Conservation (phyloP, 2,888 invertebrate genomes). For the Plutella xylostella region DNA sequence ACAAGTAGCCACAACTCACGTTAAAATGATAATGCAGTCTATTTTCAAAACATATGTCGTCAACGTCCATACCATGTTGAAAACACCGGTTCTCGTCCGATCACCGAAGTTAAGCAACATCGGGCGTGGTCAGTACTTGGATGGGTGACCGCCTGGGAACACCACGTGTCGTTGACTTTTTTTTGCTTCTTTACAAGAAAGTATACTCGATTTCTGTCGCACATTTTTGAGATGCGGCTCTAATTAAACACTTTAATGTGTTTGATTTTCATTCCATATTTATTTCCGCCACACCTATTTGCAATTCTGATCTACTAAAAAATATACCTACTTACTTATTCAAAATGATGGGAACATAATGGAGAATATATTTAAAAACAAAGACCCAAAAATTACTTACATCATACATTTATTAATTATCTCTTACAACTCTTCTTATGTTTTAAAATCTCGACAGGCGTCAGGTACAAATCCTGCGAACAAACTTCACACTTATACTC, state of each 20-base stretch:
- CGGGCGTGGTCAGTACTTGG: slow-evolving; percentile 21
- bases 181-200: too few relatives aligned
- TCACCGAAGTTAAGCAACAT: slow-evolving; percentile 20
- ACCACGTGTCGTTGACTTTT: slow-evolving; percentile 36
- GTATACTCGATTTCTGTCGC: too few relatives aligned
- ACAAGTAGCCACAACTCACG: too few relatives aligned
- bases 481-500: slow-evolving; percentile 81
- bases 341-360: too few relatives aligned
- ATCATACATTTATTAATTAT: slow-evolving; percentile 27
- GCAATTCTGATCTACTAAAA: too few relatives aligned
- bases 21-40: too few relatives aligned
- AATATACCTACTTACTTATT: too few relatives aligned
- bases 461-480: slow-evolving; percentile 74
- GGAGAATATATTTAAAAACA: background rate
- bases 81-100: slow-evolving; percentile 23
- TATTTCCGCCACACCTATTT: too few relatives aligned
- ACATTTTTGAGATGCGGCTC: too few relatives aligned
- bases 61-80: slow-evolving; percentile 45
- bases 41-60: too few relatives aligned
- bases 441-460: slow-evolving; percentile 86
- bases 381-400: background rate
- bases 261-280: too few relatives aligned
- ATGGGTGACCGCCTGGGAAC: slow-evolving; percentile 35
- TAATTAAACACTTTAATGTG: too few relatives aligned
- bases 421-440: slow-evolving; percentile 78